These are phyloP conservation scores for Acanthoscelides obtectus DNA, from an alignment of 2,888 invertebrate genomes.

Conservation along the genomic window DNA sequence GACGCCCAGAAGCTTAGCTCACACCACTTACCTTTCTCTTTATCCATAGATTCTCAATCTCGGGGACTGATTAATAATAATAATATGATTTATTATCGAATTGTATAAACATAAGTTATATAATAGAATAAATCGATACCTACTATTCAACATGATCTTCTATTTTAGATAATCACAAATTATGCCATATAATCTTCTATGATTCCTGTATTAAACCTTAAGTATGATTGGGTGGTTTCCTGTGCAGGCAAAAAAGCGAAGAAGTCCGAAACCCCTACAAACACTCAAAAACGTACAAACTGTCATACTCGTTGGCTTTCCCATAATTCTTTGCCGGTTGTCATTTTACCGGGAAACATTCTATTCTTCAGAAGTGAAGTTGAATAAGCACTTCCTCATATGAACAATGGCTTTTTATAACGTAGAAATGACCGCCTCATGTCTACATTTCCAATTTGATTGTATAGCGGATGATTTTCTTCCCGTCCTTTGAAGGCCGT, in stretches of 20 bases:
- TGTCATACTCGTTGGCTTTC: slow-evolving; percentile 3
- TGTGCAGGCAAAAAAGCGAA: neutral
- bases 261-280: neutral
- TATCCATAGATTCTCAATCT: too few relatives aligned
- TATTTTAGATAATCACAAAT: neutral
- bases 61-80: too few relatives aligned
- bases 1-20: too few relatives aligned
- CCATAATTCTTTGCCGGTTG: slow-evolving; percentile 11
- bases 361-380: slow-evolving; percentile 19
- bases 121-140: too few relatives aligned
- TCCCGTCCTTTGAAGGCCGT: neutral
- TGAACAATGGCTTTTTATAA: slow-evolving; percentile 13
- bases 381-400: slow-evolving; percentile 20
- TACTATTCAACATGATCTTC: neutral
- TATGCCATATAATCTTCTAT: neutral
- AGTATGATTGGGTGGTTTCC: too few relatives aligned
- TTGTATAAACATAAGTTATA: too few relatives aligned
- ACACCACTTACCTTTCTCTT: too few relatives aligned
- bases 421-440: neutral
- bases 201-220: too few relatives aligned
- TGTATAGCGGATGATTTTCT: neutral
- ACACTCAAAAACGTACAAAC: neutral
- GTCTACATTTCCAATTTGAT: neutral
- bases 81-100: too few relatives aligned
- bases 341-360: slow-evolving; percentile 17